phyloP scores from a whole-genome alignment of 2,113 vertebrate genomes.

The Cyanocitta stelleri region DNA sequence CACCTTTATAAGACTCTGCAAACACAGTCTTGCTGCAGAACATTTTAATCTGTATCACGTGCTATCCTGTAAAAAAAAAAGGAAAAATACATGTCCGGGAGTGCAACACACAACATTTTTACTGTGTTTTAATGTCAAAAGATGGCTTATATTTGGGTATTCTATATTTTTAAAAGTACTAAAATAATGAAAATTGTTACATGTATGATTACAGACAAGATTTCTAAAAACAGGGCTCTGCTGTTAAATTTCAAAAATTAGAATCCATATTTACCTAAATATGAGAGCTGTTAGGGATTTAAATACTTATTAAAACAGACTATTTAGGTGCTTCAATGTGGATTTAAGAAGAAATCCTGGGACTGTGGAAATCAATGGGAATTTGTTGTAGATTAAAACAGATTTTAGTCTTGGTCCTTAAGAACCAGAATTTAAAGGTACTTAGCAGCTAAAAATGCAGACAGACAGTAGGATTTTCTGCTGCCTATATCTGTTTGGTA shows the following conservation, averaged over 20 bases:
- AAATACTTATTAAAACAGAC: not conserved
- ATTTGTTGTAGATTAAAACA: not conserved
- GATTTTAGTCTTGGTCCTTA: not conserved
- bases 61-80: not conserved
- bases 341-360: not conserved
- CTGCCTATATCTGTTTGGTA: not conserved
- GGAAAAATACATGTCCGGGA: not conserved
- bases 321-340: not conserved
- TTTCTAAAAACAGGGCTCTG: not conserved
- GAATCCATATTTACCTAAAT: not conserved
- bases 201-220: not conserved
- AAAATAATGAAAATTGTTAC: not conserved
- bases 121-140: not conserved
- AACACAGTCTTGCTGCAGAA: not conserved
- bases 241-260: not conserved
- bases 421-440: not conserved
- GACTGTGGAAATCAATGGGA: not conserved
- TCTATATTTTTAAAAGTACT: not conserved
- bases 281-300: not conserved
- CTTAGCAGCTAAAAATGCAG: not conserved
- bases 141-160: not conserved
- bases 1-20: not conserved
- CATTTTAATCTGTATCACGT: not conserved
- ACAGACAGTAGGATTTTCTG: not conserved
- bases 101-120: not conserved